Conservation (phyloP, 2,113 vertebrate species). For the Muntiacus muntjak region DNA sequence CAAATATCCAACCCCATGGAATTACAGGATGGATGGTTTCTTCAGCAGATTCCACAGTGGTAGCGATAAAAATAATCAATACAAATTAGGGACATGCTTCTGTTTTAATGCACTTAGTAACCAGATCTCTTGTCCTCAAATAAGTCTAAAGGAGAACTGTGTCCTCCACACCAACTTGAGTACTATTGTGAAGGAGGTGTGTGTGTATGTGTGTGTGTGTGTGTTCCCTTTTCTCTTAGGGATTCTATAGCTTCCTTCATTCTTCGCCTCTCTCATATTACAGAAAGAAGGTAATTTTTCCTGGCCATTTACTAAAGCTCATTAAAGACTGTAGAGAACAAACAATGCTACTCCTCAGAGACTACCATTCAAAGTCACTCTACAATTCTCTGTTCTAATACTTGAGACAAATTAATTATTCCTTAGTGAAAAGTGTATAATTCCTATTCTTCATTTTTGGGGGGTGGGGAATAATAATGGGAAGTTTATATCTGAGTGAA, state of each 20-base stretch:
- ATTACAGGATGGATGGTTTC: slow-evolving; percentile 39
- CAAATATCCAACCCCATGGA: slow-evolving; percentile 36
- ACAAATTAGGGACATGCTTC: slow-evolving; percentile 75
- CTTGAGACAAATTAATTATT: slow-evolving; percentile 99
- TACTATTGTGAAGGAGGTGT: neutral
- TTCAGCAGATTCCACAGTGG: slow-evolving; percentile 53
- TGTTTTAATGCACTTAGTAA: slow-evolving; percentile 78
- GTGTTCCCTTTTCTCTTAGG: slow-evolving; percentile 78
- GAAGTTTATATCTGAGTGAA: slow-evolving; percentile 90
- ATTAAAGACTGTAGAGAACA: slow-evolving; percentile 95
- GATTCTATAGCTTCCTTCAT: slow-evolving; percentile 88
- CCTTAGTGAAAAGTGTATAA: slow-evolving; percentile 96
- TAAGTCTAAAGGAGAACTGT: slow-evolving; percentile 59
- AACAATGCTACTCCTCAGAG: slow-evolving; percentile 98
- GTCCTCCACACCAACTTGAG: slow-evolving; percentile 29
- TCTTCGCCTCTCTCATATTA: slow-evolving; percentile 92
- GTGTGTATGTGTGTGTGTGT: neutral
- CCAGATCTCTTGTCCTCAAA: slow-evolving; percentile 60
- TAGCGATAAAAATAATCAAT: slow-evolving; percentile 66
- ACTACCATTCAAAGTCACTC: slow-evolving; percentile 95
- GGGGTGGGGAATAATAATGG: slow-evolving; percentile 88
- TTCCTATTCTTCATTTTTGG: slow-evolving; percentile 89
- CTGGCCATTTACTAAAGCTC: slow-evolving; percentile 97
- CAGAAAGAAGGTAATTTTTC: slow-evolving; percentile 94
- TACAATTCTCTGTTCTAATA: slow-evolving; percentile 97